Conservation (phyloP, 2,888 invertebrate species). For the Parelbella ahira region DNA sequence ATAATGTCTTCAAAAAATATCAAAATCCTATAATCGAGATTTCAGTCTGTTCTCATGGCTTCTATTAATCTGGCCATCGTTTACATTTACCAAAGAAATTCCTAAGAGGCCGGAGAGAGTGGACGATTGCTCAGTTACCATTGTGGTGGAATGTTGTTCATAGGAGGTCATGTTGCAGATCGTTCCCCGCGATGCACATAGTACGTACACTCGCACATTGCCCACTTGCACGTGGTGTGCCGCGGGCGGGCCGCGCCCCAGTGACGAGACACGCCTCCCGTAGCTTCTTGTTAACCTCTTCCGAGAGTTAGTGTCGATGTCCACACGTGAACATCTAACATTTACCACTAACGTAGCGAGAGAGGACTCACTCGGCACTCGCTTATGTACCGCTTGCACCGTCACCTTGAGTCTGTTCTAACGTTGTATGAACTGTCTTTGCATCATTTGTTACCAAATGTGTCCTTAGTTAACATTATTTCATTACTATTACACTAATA, state of each 20-base stretch:
- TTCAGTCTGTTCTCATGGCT: too few relatives aligned
- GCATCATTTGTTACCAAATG: too few relatives aligned
- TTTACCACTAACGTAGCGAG: conserved; percentile 2
- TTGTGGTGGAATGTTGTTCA: conserved; percentile 3
- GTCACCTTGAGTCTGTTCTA: too few relatives aligned
- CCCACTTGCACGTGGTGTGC: conserved; percentile 20
- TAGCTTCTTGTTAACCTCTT: conserved; percentile 7
- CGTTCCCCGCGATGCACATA: conserved; percentile 17
- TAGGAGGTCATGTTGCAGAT: conserved; percentile 14
- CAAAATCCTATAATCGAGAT: too few relatives aligned
- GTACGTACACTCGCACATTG: conserved; percentile 19
- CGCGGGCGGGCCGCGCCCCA: conserved; percentile 8
- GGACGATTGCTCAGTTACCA: neutral
- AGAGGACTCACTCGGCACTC: neutral
- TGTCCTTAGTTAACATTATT: too few relatives aligned
- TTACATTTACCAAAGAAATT: too few relatives aligned
- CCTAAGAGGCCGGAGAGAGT: too few relatives aligned
- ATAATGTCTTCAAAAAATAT: too few relatives aligned
- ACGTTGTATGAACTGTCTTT: neutral
- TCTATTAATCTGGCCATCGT: too few relatives aligned
- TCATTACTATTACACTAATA: too few relatives aligned
- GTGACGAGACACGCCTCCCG: conserved; percentile 1
- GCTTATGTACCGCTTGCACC: conserved; percentile 16
- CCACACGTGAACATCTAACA: neutral
- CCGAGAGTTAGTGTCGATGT: conserved; percentile 18